Evolutionary conservation across 2,888 invertebrate species (phyloP).

Genomic region (Erynnis tages): DNA sequence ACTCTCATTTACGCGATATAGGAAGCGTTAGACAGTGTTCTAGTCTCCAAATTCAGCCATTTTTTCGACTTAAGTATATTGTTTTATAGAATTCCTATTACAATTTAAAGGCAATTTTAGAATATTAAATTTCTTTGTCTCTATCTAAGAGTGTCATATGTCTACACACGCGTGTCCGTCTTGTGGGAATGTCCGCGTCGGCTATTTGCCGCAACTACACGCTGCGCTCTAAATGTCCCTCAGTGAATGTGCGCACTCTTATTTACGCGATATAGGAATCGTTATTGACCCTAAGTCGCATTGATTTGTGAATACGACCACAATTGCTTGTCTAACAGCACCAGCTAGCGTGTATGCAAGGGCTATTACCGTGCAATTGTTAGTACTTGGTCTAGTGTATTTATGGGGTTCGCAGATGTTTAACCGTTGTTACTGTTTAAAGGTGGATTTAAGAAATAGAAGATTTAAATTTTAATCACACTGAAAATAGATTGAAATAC

Average conservation of each 20-base stretch:
- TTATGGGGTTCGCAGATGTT: not conserved
- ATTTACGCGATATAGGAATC: conserved; percentile 31
- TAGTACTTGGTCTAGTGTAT: too few species aligned
- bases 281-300: conserved; percentile 22
- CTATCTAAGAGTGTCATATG: too few species aligned
- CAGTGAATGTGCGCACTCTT: conserved; percentile 29
- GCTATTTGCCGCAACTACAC: conserved; percentile 42
- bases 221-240: conserved; percentile 26
- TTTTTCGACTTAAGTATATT: too few species aligned
- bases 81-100: too few species aligned
- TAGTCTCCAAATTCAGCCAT: too few species aligned
- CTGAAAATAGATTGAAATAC: too few species aligned
- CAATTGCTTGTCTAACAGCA: conserved; percentile 11
- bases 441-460: not conserved
- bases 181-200: conserved; percentile 62
- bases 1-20: conserved; percentile 31
- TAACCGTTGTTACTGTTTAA: not conserved
- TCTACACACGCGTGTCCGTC: conserved; percentile 66
- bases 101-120: too few species aligned
- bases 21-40: conserved; percentile 28
- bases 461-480: too few species aligned
- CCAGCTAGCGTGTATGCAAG: conserved; percentile 1
- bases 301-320: conserved; percentile 16
- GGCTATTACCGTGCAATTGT: not conserved
- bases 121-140: too few species aligned